Percentiles rank a stretch among this genome's conserved stretches.
Evolutionary conservation across 2,113 vertebrate species (phyloP).

Genomic region (Callochromis pleurospilus): DNA sequence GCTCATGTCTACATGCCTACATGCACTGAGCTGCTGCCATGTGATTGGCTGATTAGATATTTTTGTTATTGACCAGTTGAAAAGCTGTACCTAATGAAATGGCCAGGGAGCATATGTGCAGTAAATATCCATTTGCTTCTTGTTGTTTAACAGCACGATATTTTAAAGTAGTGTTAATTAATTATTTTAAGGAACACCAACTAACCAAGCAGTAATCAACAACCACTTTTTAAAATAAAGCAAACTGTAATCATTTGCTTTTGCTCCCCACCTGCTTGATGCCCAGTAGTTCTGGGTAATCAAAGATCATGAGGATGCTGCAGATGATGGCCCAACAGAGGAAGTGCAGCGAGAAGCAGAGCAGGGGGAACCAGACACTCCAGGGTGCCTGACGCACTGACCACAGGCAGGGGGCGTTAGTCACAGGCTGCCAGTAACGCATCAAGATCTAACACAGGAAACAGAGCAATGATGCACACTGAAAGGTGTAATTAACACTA

Average conservation of each 20-base stretch:
- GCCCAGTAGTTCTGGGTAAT: conserved; percentile 85
- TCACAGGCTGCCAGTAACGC: conserved; percentile 77
- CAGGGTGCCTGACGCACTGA: conserved; percentile 76
- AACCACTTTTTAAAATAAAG: neutral
- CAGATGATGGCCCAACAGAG: conserved; percentile 88
- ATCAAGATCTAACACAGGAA: conserved; percentile 72
- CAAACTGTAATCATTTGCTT: neutral
- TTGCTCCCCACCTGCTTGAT: conserved; percentile 79
- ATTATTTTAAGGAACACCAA: neutral
- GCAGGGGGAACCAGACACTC: conserved; percentile 81
- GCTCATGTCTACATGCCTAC: neutral
- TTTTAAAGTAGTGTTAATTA: neutral
- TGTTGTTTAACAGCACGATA: neutral
- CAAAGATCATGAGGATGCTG: conserved; percentile 85
- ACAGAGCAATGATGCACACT: neutral
- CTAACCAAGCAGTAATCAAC: neutral
- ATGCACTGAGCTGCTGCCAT: neutral
- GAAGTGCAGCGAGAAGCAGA: conserved; percentile 83
- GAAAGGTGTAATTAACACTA: neutral
- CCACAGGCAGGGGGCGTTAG: conserved; percentile 81
- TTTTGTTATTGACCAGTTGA: neutral
- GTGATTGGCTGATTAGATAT: neutral
- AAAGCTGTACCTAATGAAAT: neutral
- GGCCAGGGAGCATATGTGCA: neutral
- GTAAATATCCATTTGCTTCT: neutral